phyloP scores from a whole-genome alignment of 2,113 vertebrate genomes.

The Columba janthina region DNA sequence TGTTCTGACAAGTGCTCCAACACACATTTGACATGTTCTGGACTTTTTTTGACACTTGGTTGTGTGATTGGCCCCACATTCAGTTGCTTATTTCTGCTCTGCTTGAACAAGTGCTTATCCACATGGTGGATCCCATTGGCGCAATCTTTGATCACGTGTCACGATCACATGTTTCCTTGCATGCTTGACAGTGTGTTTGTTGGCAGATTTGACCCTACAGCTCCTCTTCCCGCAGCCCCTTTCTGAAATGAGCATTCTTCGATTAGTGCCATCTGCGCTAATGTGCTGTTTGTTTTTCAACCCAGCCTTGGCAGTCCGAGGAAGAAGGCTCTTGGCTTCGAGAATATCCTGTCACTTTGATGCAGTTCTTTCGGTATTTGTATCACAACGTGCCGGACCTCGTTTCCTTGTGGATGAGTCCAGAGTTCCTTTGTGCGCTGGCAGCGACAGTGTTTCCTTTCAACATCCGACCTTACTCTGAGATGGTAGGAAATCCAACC shows the following conservation, averaged over 20 bases:
- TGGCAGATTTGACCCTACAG: not conserved
- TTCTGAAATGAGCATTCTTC: not conserved
- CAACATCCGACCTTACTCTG: constrained; percentile 96
- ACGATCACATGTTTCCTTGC: rapidly evolving
- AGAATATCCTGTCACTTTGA: constrained; percentile 95
- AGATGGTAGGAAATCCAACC: constrained; percentile 84
- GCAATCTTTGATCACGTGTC: not conserved
- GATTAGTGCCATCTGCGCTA: not conserved
- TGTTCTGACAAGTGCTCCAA: not conserved
- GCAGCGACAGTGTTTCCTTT: constrained; percentile 95
- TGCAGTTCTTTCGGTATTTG: constrained; percentile 98
- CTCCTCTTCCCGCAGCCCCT: not conserved
- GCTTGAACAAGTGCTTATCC: not conserved
- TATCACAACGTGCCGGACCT: constrained; percentile 97
- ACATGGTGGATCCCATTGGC: not conserved
- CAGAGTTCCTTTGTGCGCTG: constrained; percentile 93
- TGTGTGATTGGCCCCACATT: not conserved
- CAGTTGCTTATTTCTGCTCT: not conserved
- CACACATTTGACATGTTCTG: not conserved
- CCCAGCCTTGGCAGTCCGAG: constrained; percentile 97
- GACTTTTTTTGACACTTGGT: not conserved
- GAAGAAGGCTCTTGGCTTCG: constrained; percentile 98
- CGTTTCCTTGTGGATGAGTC: constrained; percentile 92
- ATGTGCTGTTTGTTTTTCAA: not conserved
- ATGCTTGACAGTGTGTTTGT: not conserved